Base-by-base conservation (phyloP, 2,113 vertebrate species). In the Myotis yumanensis region DNA sequence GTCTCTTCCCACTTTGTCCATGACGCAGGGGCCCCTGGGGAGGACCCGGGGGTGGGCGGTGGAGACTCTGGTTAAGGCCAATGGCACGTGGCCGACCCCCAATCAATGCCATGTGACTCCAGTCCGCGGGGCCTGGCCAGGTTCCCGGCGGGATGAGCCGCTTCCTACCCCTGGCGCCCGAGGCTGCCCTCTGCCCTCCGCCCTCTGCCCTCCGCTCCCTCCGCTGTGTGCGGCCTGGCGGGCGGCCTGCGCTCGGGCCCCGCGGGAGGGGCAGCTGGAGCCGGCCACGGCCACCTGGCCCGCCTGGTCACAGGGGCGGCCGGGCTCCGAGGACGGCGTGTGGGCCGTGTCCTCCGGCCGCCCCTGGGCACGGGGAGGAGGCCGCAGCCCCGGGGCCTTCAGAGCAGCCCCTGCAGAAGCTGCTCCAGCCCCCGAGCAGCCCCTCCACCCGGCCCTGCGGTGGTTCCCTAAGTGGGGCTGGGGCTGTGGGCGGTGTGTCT, bases 151-250 rank as follows among this genome's bases (percentile, higher is more conserved):
- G 66, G 43, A 68, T 52, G 86, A 90, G 87, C 52, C 4, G 68
- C 73, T 93, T 94, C 91, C 90, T 91, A 86, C 83, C 79, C 57
- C 79, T 48, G 25, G 54, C 15, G 0, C n/a, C 57, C 14, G 77
- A 18, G 18, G 22, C 1, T 11, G 87, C 79, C 40, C 82, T 35
- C 40, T 4, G 64, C 46, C 90, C 94, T 62, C n/a, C 22, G 48
- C 79, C 40, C 82, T 35, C 40, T 4, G 64, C 46, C 90, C 94
- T 62, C n/a, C 18, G 43, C 75, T 64, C 32, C 1, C 35, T 11
- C 14, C 9, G 46, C 4, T 37, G 62, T 62, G 86, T 91, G 95
- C 32, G 73, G 95, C 89, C 96, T 0, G n/a, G n/a, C n/a, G n/a
- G n/a, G n/a, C n/a, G n/a, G n/a, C n/a, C n/a, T n/a, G n/a, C 40